Percentiles rank a stretch among this genome's conserved stretches.
These are phyloP conservation scores for Gavia stellata DNA, from an alignment of 2,113 vertebrate genomes.

Conservation along the genomic window DNA sequence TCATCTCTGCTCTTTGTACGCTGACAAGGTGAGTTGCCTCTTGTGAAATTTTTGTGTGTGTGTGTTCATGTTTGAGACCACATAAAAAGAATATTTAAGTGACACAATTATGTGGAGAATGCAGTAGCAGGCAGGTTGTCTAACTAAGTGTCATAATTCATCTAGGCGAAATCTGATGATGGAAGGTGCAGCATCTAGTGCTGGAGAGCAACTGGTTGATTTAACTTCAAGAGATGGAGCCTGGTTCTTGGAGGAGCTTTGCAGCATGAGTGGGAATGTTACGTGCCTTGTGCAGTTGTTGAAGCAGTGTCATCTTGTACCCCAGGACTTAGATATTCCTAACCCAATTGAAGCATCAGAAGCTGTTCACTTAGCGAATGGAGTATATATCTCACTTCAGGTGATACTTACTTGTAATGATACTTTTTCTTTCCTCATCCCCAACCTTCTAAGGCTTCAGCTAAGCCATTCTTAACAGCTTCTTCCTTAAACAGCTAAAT, in stretches of 20 bases:
- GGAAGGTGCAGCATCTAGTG: constrained; percentile 92
- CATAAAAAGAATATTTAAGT: accelerated
- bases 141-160: not conserved
- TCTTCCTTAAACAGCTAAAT: not conserved
- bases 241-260: constrained; percentile 97
- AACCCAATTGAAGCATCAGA: constrained; percentile 85
- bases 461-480: not conserved
- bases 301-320: constrained; percentile 87
- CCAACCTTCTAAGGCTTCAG: not conserved
- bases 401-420: constrained; percentile 53
- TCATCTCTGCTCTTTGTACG: constrained; percentile 89
- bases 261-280: constrained; percentile 95
- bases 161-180: constrained; percentile 92
- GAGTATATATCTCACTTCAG: constrained; percentile 94
- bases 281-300: constrained; percentile 87
- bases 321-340: constrained; percentile 90
- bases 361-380: constrained; percentile 89
- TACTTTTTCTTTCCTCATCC: not conserved
- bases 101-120: not conserved
- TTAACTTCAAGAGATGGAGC: constrained; percentile 92
- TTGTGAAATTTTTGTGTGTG: accelerated
- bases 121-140: not conserved
- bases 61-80: accelerated
- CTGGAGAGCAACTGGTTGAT: constrained; percentile 93
- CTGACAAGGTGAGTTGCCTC: constrained; percentile 84